Evolutionary conservation across 2,797 vertebrate genomes (phyloP), one percentile per base, ranked within the genome.

Genomic region (Argentina silus): DNA sequence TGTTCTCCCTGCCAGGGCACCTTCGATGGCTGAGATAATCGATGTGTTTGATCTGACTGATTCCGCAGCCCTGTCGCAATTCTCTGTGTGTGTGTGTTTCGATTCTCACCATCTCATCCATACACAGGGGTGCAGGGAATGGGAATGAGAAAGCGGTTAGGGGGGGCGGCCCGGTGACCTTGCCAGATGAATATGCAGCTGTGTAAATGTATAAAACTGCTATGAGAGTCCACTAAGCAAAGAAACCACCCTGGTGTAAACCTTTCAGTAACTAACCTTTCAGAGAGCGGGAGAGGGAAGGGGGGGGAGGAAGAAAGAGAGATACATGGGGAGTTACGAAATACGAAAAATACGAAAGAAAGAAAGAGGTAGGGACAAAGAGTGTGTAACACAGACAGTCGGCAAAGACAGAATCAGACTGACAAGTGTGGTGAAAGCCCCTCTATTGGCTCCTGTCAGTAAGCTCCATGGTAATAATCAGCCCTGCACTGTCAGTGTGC

Each of bases 11-110:
- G 27, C 27, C 27, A 1, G 27, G 27, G 27, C 27, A 36, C 27
- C 27, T 36, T 36, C 27, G 76, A 50, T 19, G 82, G 81, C 67
- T 42, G 72, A 74, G 69, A 86, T 85, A 81, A 90, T 88, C 89
- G 74, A 89, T 86, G 27, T 67, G 70, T 0, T 74, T 76, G 42
- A 67, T 66, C 79, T 72, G 74, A 57, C 77, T 77, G 69, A 69
- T 36, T 74, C 70, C 7, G 1, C 47, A 48, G 47, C 7, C 47
- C 47, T 48, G 47, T 6, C 11, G 1, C 47, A 4, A 4, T 48
- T 6, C 6, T 8, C 47, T 43, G 61, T 63, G 61, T 42, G 36
- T 42, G 10, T 63, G 23, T 15, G 27, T 63, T 17, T 19, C 5
- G n/a, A 4, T 2, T 19, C 9, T 9, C 57, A 60, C 27, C 27